Percentiles rank a stretch among this genome's conserved stretches.
phyloP scores from a whole-genome alignment of 2,113 vertebrate species.

The Hyaena hyaena region DNA sequence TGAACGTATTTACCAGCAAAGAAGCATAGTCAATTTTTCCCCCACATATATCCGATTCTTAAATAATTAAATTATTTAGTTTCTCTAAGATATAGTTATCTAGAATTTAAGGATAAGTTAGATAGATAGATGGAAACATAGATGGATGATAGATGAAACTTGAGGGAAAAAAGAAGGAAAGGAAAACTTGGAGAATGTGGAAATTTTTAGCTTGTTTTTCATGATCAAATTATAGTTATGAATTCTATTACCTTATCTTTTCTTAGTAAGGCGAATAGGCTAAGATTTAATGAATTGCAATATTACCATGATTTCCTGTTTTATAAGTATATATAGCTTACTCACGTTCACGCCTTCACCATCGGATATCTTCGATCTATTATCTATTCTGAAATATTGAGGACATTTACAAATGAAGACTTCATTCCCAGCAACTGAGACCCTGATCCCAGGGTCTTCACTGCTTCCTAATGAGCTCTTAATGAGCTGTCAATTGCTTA shows the following conservation, averaged over 20 bases:
- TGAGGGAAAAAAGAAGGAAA: background rate
- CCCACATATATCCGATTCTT: background rate
- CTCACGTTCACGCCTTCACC: background rate
- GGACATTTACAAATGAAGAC: background rate
- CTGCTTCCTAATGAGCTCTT: slow-evolving; percentile 72
- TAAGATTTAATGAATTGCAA: background rate
- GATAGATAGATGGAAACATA: background rate
- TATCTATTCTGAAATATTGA: slow-evolving; percentile 15
- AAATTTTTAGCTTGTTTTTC: background rate
- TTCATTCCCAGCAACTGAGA: background rate
- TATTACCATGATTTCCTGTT: background rate
- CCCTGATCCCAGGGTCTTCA: slow-evolving; percentile 50
- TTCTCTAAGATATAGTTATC: background rate
- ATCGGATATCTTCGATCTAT: background rate
- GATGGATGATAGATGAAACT: background rate
- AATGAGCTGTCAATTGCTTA: slow-evolving; percentile 82
- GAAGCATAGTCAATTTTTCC: background rate
- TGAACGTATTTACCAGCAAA: slow-evolving; percentile 11
- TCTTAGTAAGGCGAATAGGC: background rate
- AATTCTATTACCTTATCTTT: background rate
- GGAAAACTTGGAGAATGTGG: background rate
- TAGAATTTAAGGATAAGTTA: background rate
- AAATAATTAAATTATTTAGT: background rate
- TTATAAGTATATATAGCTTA: background rate
- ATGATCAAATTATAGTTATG: background rate